phyloP scores from a whole-genome alignment of 2,797 vertebrate genomes.

The Cirrhinus mrigala region DNA sequence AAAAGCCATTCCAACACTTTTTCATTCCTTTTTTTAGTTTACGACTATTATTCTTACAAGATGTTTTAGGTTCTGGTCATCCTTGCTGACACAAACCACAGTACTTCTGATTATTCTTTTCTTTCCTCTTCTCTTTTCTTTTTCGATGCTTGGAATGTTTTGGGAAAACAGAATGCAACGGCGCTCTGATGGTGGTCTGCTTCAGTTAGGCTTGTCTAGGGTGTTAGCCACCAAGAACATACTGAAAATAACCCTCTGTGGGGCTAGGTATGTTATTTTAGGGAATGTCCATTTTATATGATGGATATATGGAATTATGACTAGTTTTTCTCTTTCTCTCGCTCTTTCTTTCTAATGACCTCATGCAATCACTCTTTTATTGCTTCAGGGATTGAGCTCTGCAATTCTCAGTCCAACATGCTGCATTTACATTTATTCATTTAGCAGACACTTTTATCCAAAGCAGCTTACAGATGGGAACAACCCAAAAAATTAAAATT shows the following conservation, averaged over 20 bases:
- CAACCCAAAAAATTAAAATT: too few species aligned
- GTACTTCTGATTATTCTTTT: conserved; percentile 72
- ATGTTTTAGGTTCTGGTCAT: conserved; percentile 73
- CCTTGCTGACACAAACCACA: conserved; percentile 70
- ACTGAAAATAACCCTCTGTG: conserved; percentile 42
- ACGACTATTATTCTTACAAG: conserved; percentile 75
- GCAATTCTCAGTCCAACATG: neutral
- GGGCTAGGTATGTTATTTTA: conserved; percentile 49
- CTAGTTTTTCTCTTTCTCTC: conserved; percentile 16
- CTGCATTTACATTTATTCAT: conserved; percentile 16
- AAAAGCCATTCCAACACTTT: conserved; percentile 64
- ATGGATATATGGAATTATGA: conserved; percentile 38
- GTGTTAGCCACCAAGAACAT: conserved; percentile 39
- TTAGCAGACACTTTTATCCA: neutral
- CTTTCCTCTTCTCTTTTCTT: conserved; percentile 49
- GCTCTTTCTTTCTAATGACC: conserved; percentile 26
- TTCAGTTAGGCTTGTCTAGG: conserved; percentile 32
- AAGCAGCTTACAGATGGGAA: neutral
- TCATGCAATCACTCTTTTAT: conserved; percentile 20
- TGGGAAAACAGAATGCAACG: conserved; percentile 68
- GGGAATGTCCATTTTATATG: conserved; percentile 37
- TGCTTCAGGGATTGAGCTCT: neutral
- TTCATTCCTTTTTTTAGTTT: conserved; percentile 48
- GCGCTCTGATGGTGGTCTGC: conserved; percentile 73
- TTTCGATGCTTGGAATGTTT: conserved; percentile 66